Conservation (phyloP, 2,888 invertebrate genomes). For the Bruchidius siliquastri region DNA sequence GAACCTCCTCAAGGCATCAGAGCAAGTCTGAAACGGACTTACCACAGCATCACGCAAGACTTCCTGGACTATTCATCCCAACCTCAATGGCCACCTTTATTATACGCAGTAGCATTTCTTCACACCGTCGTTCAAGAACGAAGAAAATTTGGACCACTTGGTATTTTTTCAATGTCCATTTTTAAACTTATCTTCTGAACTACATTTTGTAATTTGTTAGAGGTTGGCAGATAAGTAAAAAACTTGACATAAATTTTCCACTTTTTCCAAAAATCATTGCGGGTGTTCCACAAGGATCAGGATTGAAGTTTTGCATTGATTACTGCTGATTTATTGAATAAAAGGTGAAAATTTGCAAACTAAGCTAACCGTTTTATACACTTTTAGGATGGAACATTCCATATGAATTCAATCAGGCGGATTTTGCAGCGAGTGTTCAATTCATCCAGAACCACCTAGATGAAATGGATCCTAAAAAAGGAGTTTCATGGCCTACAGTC, state of each 20-base stretch:
- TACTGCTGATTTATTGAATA: neutral
- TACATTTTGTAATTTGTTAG: too few relatives aligned
- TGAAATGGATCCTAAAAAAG: slow-evolving; percentile 94
- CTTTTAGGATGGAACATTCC: slow-evolving; percentile 86
- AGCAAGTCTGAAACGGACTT: slow-evolving; percentile 93
- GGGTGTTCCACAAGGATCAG: too few relatives aligned
- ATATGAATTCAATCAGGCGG: slow-evolving; percentile 95
- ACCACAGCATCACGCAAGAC: slow-evolving; percentile 85
- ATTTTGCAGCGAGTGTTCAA: slow-evolving; percentile 92
- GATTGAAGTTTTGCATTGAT: too few relatives aligned
- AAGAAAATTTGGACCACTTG: slow-evolving; percentile 88
- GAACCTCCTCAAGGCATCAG: slow-evolving; percentile 92
- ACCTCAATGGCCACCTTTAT: slow-evolving; percentile 87
- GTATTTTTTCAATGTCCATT: slow-evolving; percentile 27
- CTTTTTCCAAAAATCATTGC: too few relatives aligned
- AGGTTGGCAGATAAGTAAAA: too few relatives aligned
- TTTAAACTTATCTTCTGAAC: neutral
- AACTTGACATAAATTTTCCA: too few relatives aligned
- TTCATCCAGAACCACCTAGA: slow-evolving; percentile 96
- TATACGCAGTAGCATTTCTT: slow-evolving; percentile 91
- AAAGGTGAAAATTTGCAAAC: neutral
- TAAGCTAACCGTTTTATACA: too few relatives aligned
- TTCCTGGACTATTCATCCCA: slow-evolving; percentile 88
- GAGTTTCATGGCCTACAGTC: slow-evolving; percentile 95
- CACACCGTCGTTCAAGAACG: slow-evolving; percentile 95